These are phyloP conservation scores for Proterorhinus semilunaris DNA, from an alignment of 2,113 vertebrate genomes.

Conservation along the genomic window DNA sequence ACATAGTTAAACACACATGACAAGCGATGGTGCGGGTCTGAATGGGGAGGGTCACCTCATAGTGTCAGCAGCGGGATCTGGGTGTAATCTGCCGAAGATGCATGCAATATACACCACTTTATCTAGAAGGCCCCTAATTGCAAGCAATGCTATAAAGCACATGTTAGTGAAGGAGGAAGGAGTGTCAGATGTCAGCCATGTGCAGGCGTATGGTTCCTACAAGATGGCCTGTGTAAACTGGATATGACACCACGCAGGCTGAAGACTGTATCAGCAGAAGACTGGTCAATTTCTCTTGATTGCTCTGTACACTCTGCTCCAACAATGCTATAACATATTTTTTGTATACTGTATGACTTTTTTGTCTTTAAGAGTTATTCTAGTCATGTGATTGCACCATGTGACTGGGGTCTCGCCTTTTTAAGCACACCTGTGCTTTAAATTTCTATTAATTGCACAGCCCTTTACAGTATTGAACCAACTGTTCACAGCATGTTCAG, in stretches of 20 bases:
- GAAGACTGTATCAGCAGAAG: conserved; percentile 11
- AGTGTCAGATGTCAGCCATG: conserved; percentile 59
- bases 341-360: too few species aligned
- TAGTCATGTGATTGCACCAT: too few species aligned
- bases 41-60: conserved; percentile 37
- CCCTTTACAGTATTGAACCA: too few species aligned
- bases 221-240: conserved; percentile 42
- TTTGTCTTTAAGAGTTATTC: too few species aligned
- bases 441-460: too few species aligned
- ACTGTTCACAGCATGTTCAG: too few species aligned
- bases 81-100: conserved; percentile 48
- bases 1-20: conserved; percentile 57
- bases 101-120: conserved; percentile 35
- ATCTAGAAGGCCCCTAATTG: conserved; percentile 70
- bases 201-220: conserved; percentile 57
- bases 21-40: conserved; percentile 46
- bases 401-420: too few species aligned
- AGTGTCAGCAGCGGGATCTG: conserved; percentile 39
- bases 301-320: neutral
- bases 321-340: neutral
- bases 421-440: too few species aligned
- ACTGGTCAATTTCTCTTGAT: neutral
- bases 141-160: conserved; percentile 62
- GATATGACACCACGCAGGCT: conserved; percentile 43
- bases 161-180: conserved; percentile 53